Base-by-base conservation (phyloP, 2,888 invertebrate species). In the Drosophila sordidula region DNA sequence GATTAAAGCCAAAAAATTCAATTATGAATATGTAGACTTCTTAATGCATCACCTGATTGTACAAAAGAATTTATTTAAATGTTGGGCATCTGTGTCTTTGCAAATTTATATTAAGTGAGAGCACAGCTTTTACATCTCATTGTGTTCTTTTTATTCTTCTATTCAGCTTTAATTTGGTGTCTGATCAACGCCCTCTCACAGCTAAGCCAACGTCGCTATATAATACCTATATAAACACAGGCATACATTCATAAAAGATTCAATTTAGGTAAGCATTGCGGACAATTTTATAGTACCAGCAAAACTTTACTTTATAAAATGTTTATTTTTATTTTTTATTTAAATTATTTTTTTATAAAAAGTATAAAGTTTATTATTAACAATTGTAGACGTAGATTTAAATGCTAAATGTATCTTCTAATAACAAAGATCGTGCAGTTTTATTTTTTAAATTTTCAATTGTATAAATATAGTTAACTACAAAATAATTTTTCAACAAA, bases 141-240 rank as follows among this genome's bases (percentile, higher is more conserved):
- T 39, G 36, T 45, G 18, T 41, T 29, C 9, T 8, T 29, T 29
- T 29, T 11, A 25, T n/a, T 32, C 11, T 39, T 26, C 32, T 32
- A 65, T 66, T 64, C 32, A 64, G 22, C 14, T n/a, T 34, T 18
- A 29, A 50, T 63, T 58, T 58, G 22, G 9, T 1, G 11, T 4
- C 12, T 42, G 34, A 42, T 61, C 22, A 46, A 61, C 38, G 11
- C 14, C 11, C 16, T 18, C n/a, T 6, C 22, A 25, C 12, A 36
- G n/a, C 42, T 36, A 26, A 51, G 36, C 36, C 26, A 58, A 26
- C 22, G 26, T 18, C 41, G 26, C 41, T 16, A 56, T 55, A 29
- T 34, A 32, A 34, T 4, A 3, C 9, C 29, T n/a, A 38, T 8
- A 34, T 29, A 39, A 16, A 32, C 12, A 6, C n/a, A 11, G n/a